phyloP scores from a whole-genome alignment of 92 coral and sea anemone genomes.

The Muricea muricata region DNA sequence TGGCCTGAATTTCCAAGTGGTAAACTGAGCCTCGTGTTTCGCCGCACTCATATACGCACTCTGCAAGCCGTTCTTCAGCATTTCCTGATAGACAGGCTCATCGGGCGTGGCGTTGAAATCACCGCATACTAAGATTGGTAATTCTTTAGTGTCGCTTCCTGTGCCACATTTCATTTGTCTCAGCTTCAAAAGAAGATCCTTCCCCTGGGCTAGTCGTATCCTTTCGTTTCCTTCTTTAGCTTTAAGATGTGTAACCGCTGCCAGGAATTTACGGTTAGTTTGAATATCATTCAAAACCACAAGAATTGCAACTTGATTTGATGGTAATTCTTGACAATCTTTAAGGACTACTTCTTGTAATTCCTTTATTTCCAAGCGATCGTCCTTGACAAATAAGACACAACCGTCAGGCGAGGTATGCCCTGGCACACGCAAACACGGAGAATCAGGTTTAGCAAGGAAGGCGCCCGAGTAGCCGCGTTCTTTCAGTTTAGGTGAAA shows the following conservation, averaged over 20 bases:
- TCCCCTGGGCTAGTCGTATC: constrained; percentile 77
- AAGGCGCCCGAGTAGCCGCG: constrained; percentile 79
- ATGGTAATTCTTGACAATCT: constrained; percentile 66
- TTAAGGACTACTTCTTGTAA: constrained; percentile 62
- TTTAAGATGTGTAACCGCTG: constrained; percentile 88
- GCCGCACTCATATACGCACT: constrained; percentile 78
- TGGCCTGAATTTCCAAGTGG: constrained; percentile 92
- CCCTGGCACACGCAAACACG: constrained; percentile 78
- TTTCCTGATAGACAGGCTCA: constrained; percentile 79
- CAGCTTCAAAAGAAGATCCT: constrained; percentile 61
- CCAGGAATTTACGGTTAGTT: constrained; percentile 57
- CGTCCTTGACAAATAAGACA: constrained; percentile 79
- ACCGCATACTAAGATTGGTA: constrained; percentile 75
- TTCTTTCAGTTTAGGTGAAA: constrained; percentile 65
- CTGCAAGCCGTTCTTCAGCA: constrained; percentile 69
- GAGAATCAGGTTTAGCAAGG: constrained; percentile 80
- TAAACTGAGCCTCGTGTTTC: constrained; percentile 73
- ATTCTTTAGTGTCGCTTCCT: constrained; percentile 39
- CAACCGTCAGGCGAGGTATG: constrained; percentile 97
- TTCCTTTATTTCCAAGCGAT: constrained; percentile 67
- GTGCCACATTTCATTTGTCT: constrained; percentile 59
- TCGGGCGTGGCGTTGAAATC: constrained; percentile 97
- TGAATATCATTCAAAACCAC: constrained; percentile 68
- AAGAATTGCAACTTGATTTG: constrained; percentile 86
- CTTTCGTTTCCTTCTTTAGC: constrained; percentile 78